Base-by-base conservation (phyloP, 1,140 invertebrate genomes). In the Triops longicaudatus region DNA sequence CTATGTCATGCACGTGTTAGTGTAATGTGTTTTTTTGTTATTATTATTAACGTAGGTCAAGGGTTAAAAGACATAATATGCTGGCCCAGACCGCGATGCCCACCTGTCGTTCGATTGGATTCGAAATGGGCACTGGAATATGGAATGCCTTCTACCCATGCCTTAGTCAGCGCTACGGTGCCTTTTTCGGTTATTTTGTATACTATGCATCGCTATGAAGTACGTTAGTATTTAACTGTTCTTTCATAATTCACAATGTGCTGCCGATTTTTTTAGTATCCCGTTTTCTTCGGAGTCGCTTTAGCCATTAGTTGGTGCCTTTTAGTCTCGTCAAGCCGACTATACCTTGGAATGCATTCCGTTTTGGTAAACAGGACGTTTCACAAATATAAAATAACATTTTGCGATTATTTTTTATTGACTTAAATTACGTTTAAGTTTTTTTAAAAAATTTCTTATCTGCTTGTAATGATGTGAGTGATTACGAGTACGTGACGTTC, bases 71-170 rank as follows among this genome's bases (percentile, higher is more conserved):
- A 97, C 83, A 88, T 96, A 75, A 88, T 97, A 75, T 84, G 89
- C 79, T 93, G 92, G 91, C 93, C 94, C 9, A 87, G 95, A 79
- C 95, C 95, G 0, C 85, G 89, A 0, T 89, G 87, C 79, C 93
- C 92, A 73, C 94, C 94, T 1, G 94, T 93, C 9, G 86, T 92
- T 74, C 88, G 91, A 80, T 83, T 97, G 17, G 93, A 96, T 83
- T 88, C 88, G 27, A 96, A 93, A 87, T 96, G 92, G 92, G 88
- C 90, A 0, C 83, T 93, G 78, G 94, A 97, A 83, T 97, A 95
- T 87, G 94, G 94, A 28, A 95, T 97, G 92, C 94, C 94, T 12
- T 96, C 94, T 4, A 96, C 94, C 1, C 95, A 97, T 86, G 94
- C 95, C 4, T 95, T 96, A 92, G 91, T 95, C 72, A 93, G 90